Evolutionary conservation across 1,140 invertebrate genomes (phyloP).

Genomic region (Apis cerana): DNA sequence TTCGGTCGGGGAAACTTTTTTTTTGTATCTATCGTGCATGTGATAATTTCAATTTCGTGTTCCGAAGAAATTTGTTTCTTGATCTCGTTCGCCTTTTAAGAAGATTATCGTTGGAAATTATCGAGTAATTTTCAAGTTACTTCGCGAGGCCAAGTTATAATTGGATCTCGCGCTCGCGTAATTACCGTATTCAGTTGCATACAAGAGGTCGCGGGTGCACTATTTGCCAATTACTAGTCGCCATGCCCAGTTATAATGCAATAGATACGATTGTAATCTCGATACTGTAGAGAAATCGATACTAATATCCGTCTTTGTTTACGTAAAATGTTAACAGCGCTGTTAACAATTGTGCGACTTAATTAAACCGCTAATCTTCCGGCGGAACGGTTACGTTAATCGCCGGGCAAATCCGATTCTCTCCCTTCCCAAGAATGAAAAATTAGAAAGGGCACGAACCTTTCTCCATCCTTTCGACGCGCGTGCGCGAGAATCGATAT

Average conservation of each 20-base stretch:
- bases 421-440: no score
- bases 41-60: no score
- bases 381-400: background rate
- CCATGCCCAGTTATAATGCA: conserved; percentile 24
- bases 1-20: background rate
- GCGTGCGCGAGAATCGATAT: no score
- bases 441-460: background rate
- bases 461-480: no score
- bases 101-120: background rate
- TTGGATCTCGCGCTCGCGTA: conserved; percentile 25
- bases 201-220: conserved; percentile 2
- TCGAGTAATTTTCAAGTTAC: no score
- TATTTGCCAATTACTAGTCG: conserved; percentile 39
- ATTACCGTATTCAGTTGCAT: conserved; percentile 32
- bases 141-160: background rate
- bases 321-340: background rate
- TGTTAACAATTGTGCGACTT: background rate
- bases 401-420: background rate
- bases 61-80: no score
- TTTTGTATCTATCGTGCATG: background rate
- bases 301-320: conserved; percentile 36
- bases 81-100: no score
- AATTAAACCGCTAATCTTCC: background rate
- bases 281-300: conserved; percentile 33
- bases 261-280: conserved; percentile 33